Evolutionary conservation across 2,797 vertebrate species (phyloP).

Genomic region (Perodicticus potto): DNA sequence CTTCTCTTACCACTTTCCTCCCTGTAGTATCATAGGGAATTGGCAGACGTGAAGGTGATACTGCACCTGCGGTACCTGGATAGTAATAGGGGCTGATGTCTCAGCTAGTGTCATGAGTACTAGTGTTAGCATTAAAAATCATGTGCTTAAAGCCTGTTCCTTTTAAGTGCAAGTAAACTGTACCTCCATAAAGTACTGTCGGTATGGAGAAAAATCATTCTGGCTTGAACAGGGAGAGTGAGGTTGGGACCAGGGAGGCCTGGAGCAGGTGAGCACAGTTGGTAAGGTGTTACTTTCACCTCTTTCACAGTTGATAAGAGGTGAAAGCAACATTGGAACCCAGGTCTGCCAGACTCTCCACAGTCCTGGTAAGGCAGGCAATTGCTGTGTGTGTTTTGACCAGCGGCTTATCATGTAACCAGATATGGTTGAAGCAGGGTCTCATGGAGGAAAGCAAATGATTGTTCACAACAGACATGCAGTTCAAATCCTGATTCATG

Average conservation of each 20-base stretch:
- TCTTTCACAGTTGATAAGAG: background rate
- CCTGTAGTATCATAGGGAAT: background rate
- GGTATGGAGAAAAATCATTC: background rate
- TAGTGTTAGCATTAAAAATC: background rate
- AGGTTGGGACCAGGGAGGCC: background rate
- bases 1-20: background rate
- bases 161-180: background rate
- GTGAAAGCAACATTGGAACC: background rate
- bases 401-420: background rate
- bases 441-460: background rate
- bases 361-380: background rate
- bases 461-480: background rate
- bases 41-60: background rate
- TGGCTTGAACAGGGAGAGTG: background rate
- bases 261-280: background rate
- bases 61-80: background rate
- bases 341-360: background rate
- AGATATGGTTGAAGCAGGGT: background rate
- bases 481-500: background rate
- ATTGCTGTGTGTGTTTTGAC: background rate
- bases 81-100: background rate
- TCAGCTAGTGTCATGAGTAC: background rate
- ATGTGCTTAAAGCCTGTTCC: background rate
- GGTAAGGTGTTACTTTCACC: no score
- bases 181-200: background rate